A percentile compares a stretch with the other conserved stretches of the same genome.
Conservation (phyloP, 2,888 invertebrate genomes). For the Lycocerus yunnanus region DNA sequence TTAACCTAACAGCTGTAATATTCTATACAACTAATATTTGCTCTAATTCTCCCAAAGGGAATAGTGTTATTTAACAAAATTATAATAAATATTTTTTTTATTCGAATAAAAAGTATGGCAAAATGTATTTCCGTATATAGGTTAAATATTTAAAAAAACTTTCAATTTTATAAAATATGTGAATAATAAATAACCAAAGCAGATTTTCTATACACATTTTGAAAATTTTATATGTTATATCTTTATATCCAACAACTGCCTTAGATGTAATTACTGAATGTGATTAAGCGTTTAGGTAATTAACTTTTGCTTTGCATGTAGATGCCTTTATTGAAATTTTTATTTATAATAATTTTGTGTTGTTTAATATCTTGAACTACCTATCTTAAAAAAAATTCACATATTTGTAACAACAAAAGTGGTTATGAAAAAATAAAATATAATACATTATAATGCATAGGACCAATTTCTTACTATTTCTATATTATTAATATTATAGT, state of each 20-base stretch:
- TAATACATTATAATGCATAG: constrained; percentile 48
- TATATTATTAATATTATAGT: constrained; percentile 34
- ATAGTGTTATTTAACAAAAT: neutral
- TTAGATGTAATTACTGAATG: constrained; percentile 2
- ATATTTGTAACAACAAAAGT: neutral
- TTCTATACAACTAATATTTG: neutral
- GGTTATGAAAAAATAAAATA: constrained; percentile 23
- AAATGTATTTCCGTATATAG: no score
- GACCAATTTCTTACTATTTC: constrained; percentile 56
- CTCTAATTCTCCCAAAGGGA: neutral
- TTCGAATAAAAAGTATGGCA: no score
- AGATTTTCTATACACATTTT: neutral
- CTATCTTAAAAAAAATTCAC: neutral
- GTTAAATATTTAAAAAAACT: no score
- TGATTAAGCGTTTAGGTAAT: neutral
- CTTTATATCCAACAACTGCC: constrained; percentile 2
- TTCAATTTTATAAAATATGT: no score
- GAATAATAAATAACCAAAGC: neutral
- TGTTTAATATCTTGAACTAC: neutral
- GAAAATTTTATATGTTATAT: neutral
- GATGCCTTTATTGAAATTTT: constrained; percentile 1
- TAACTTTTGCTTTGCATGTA: neutral
- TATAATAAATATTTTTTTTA: neutral
- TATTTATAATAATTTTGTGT: neutral
- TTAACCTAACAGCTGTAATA: neutral